A percentile compares a stretch with the other conserved stretches of the same genome.
These are phyloP conservation scores for Apoda limacodes DNA, from an alignment of 2,888 invertebrate genomes.

Conservation along the genomic window DNA sequence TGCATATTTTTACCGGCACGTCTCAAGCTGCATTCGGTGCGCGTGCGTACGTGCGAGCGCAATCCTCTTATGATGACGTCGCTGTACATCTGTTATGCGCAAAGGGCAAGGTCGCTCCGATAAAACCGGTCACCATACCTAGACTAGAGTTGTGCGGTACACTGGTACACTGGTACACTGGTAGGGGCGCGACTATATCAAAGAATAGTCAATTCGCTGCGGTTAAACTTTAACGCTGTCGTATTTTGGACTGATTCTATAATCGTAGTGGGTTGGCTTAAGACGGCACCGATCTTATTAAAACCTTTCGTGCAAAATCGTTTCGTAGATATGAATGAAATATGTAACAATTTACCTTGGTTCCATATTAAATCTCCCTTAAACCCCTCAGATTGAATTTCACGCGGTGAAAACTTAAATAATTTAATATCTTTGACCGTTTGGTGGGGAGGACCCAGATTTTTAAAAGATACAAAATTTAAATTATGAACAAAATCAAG, in stretches of 20 bases:
- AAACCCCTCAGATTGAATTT: too few relatives aligned
- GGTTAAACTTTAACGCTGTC: slow-evolving; percentile 11
- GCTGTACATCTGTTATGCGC: slow-evolving; percentile 18
- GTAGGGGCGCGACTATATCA: slow-evolving; percentile 17
- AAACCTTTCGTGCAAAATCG: slow-evolving; percentile 22
- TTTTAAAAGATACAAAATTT: too few relatives aligned
- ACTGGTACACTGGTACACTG: too few relatives aligned
- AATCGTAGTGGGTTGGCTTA: slow-evolving; percentile 22
- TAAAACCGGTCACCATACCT: slow-evolving; percentile 21
- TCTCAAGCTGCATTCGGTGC: slow-evolving; percentile 20
- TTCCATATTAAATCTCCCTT: too few relatives aligned
- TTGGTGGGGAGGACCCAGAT: slow-evolving; percentile 12
- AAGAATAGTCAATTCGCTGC: slow-evolving; percentile 12
- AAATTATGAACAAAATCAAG: too few relatives aligned
- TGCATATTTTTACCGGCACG: slow-evolving; percentile 18
- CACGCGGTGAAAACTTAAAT: slow-evolving; percentile 4
- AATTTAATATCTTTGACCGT: slow-evolving; percentile 1
- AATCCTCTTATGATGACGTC: slow-evolving; percentile 3
- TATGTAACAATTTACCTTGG: slow-evolving; percentile 8
- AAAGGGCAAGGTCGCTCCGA: slow-evolving; percentile 22
- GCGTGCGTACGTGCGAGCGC: slow-evolving; percentile 19
- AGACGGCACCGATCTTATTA: slow-evolving; percentile 17
- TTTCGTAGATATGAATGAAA: slow-evolving; percentile 16
- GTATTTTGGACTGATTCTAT: slow-evolving; percentile 22
- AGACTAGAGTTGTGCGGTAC: slow-evolving; percentile 7